Base-by-base conservation (phyloP, 2,888 invertebrate genomes). In the Lissonota sp. region DNA sequence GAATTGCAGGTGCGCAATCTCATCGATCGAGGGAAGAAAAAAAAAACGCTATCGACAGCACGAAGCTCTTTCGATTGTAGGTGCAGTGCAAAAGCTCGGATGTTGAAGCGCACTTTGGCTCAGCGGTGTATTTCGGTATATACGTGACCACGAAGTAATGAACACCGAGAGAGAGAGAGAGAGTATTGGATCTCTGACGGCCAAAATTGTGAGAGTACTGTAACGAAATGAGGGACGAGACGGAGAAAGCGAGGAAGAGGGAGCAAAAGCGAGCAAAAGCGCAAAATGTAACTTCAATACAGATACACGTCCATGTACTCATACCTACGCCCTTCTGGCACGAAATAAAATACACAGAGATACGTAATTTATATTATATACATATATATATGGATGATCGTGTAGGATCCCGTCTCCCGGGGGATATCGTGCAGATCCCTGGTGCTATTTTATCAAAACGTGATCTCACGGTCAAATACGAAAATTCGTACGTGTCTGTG, bases 361-460 rank as follows among this genome's bases (percentile, higher is more conserved):
- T 40, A 39, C 4, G 39, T 37, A 46, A 26, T 26, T 26, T 26
- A 26, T 26, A 26, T 26, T 39, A 64, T 46, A 55, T 10, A 58
- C 53, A 66, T 71, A 26, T 67, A 74, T 67, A 71, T 63, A 53
- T 64, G 58, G 39, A 53, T 44, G 63, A 73, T 63, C 67, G 62
- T 60, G 72, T 55, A 58, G 46, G 26, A 58, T 64, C 58, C 46
- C 53, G 57, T 76, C 69, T 79, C 82, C 76, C 76, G 46, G 64
- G 84, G 74, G 78, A 83, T 75, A 83, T 70, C 81, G 78, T 26
- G 3, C 10, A 85, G 86, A 88, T 90, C 86, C 86, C 85, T 84
- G 87, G 85, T 85, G 88, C 89, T 90, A 90, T 91, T 91, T 91
- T 91, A 89, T 90, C 89, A 89, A 91, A 90, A 91, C 91, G 91